Base-by-base conservation (phyloP, 2,888 invertebrate genomes). In the Philhelius pedissequus region DNA sequence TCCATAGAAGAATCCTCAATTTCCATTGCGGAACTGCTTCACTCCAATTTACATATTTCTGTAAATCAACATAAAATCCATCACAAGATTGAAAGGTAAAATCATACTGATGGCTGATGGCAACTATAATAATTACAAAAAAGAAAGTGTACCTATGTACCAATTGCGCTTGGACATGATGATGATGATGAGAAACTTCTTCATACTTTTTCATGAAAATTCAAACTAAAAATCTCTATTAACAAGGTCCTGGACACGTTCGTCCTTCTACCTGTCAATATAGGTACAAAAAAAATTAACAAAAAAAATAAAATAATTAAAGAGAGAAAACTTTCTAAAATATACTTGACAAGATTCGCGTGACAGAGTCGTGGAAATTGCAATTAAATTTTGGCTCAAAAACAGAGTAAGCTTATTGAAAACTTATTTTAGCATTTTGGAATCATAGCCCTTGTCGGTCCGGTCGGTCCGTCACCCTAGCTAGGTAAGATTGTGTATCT, bases 311-410 rank as follows among this genome's bases (percentile, higher is more conserved):
- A n/a, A n/a, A 58, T 25, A 48, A 22, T 50, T 18, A 32, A 27
- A 27, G 22, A 40, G 38, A 40, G 52, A 78, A 78, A 79, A 43
- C 69, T 78, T 74, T 52, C 7, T 43, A 52, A 74, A 68, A 38
- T 45, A 74, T 40, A 50, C 80, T 80, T 80, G 54, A 84, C 71
- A 43, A 64, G 68, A 43, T 80, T 84, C 80, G 79, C 80, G 52
- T 76, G 75, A 73, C 76, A 62, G 73, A 74, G 22, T 75, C 68
- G 45, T 71, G 54, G 54, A 76, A 76, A 80, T 80, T 48, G 64
- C 79, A 84, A 84, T 84, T 84, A 79, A 73, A 27, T 38, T 62
- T 64, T n/a, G 22, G 52, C 3, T 22, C 35, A 52, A 52, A 15
- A 35, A 50, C 18, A 30, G 52, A 48, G n/a, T 25, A 38, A 38